Conservation (phyloP, 2,113 vertebrate species). For the Loxodonta africana region DNA sequence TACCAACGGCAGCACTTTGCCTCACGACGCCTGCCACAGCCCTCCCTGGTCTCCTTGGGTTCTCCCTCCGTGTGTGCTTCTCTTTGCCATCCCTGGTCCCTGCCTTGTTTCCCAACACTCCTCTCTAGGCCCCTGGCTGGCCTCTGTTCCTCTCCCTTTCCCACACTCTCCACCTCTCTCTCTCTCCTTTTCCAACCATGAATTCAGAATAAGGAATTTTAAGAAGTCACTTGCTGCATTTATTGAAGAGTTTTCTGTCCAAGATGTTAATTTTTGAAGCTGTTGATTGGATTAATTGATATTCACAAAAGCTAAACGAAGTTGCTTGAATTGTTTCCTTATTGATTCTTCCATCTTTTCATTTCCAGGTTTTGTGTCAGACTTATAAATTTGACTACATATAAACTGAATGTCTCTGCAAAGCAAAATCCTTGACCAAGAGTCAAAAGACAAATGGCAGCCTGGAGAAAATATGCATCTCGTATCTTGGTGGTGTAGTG, state of each 20-base stretch:
- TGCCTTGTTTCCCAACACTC: not conserved
- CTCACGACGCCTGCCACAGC: not conserved
- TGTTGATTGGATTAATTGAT: not conserved
- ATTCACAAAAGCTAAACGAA: conserved; percentile 1
- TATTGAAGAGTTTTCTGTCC: not conserved
- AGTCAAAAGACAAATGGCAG: not conserved
- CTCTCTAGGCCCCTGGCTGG: not conserved
- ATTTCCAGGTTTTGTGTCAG: not conserved
- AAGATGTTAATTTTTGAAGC: conserved; percentile 27
- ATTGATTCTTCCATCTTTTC: not conserved
- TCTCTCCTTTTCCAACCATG: not conserved
- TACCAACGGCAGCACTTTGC: not conserved
- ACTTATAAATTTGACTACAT: not conserved
- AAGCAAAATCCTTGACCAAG: not conserved
- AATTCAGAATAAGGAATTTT: not conserved
- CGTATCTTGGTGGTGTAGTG: not conserved
- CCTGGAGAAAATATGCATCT: not conserved
- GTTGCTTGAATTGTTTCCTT: not conserved
- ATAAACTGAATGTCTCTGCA: not conserved
- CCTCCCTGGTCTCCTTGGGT: not conserved
- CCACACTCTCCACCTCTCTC: not conserved
- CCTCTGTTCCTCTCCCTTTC: not conserved
- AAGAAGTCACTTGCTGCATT: not conserved
- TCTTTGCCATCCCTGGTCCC: not conserved
- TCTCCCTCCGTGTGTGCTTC: not conserved